A percentile compares a stretch with the other conserved stretches of the same genome.
Conservation (phyloP, 1,140 invertebrate species). For the Eueides isabella region DNA sequence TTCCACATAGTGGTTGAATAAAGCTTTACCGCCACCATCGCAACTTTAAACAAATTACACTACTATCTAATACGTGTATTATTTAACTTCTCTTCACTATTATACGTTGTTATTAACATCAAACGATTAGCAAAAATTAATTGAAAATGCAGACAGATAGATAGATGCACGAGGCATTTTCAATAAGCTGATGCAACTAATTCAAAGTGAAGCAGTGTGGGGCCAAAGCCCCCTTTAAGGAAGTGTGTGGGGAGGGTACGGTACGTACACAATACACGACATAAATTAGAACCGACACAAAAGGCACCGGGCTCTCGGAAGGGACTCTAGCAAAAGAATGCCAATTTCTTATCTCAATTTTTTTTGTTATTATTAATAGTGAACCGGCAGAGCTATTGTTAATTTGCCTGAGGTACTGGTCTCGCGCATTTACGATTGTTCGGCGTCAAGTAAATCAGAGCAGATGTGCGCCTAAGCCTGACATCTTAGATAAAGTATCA, state of each 20-base stretch:
- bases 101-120: background rate
- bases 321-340: constrained; percentile 77
- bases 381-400: constrained; percentile 65
- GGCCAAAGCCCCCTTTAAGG: constrained; percentile 67
- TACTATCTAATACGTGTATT: background rate
- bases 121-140: constrained; percentile 12
- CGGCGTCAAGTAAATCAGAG: constrained; percentile 64
- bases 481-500: constrained; percentile 60
- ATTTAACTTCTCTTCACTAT: background rate
- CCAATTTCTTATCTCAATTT: constrained; percentile 77
- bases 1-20: constrained; percentile 12
- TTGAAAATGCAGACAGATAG: constrained; percentile 36
- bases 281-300: constrained; percentile 81
- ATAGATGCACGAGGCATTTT: constrained; percentile 63
- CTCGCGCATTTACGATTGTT: constrained; percentile 51
- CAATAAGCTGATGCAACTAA: constrained; percentile 72
- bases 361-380: constrained; percentile 74
- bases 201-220: constrained; percentile 63
- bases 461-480: constrained; percentile 69
- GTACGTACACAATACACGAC: constrained; percentile 74
- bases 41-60: constrained; percentile 9
- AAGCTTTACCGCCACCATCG: background rate
- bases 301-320: constrained; percentile 72
- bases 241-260: constrained; percentile 75
- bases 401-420: constrained; percentile 59